Evolutionary conservation across 2,113 vertebrate species (phyloP).

Genomic region (Macrotis lagotis): DNA sequence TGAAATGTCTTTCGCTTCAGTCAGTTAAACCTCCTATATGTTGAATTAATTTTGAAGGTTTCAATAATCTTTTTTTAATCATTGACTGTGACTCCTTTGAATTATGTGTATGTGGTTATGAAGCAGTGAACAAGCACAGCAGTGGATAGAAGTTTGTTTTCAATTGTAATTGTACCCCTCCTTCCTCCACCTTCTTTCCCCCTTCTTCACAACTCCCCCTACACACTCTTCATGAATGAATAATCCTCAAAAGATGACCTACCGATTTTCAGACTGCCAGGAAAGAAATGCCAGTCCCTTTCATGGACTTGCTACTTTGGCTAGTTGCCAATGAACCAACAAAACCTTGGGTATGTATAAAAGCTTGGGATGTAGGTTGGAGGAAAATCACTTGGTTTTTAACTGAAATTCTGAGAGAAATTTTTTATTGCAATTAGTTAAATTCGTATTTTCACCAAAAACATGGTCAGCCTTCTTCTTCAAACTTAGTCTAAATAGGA

Average conservation of each 20-base stretch:
- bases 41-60: constrained; percentile 40
- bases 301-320: constrained; percentile 24
- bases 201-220: neutral
- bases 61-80: constrained; percentile 6
- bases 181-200: constrained; percentile 5
- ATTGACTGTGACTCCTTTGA: constrained; percentile 16
- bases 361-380: neutral
- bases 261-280: constrained; percentile 19
- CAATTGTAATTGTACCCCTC: neutral
- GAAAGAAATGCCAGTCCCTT: neutral
- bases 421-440: neutral
- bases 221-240: neutral
- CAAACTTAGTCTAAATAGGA: constrained; percentile 3
- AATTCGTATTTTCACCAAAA: neutral
- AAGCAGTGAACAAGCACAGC: constrained; percentile 11
- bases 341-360: constrained; percentile 44
- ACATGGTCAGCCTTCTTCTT: constrained; percentile 15
- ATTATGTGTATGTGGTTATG: constrained; percentile 30
- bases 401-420: constrained; percentile 8
- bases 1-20: neutral
- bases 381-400: constrained; percentile 37
- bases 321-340: constrained; percentile 38
- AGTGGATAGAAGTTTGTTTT: constrained; percentile 15
- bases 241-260: neutral
- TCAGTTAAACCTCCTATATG: neutral